A percentile compares a stretch with the other conserved stretches of the same genome.
Conservation (phyloP, 2,888 invertebrate species). For the Ormyrus thymus region DNA sequence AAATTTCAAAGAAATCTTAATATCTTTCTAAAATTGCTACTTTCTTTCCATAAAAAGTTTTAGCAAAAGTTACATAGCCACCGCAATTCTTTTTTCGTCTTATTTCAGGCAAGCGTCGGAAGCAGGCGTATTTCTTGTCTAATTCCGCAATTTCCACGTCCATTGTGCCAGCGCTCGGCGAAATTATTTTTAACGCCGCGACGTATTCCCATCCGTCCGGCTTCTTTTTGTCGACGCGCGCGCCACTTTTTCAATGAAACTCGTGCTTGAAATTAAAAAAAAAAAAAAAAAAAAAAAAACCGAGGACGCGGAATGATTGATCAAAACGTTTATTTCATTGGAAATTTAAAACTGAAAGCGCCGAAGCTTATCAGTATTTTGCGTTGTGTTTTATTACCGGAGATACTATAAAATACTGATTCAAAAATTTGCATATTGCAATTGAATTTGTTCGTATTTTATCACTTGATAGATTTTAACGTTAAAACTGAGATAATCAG, state of each 20-base stretch:
- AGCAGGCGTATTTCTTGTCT: background rate
- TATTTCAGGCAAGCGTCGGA: too few species aligned
- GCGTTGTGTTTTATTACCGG: background rate
- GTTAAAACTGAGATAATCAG: too few species aligned
- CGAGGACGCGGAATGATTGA: constrained; percentile 1
- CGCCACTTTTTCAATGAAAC: background rate
- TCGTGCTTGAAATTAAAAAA: background rate
- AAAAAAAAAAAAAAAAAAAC: background rate
- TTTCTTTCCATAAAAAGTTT: too few species aligned
- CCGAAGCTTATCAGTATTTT: background rate
- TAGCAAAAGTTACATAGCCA: too few species aligned
- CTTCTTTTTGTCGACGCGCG: background rate
- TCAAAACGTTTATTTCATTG: constrained; percentile 10
- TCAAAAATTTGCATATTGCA: too few species aligned
- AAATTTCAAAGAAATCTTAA: too few species aligned
- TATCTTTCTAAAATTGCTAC: too few species aligned
- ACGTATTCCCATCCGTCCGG: background rate
- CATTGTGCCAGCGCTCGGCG: constrained; percentile 6
- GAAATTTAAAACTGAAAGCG: background rate
- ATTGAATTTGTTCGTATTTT: too few species aligned
- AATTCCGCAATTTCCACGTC: constrained; percentile 5
- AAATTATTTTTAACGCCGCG: constrained; percentile 29
- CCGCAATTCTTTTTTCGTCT: too few species aligned
- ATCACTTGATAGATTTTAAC: too few species aligned
- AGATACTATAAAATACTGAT: too few species aligned